Base-by-base conservation (phyloP, 1,140 invertebrate species). In the Augochlora pura region DNA sequence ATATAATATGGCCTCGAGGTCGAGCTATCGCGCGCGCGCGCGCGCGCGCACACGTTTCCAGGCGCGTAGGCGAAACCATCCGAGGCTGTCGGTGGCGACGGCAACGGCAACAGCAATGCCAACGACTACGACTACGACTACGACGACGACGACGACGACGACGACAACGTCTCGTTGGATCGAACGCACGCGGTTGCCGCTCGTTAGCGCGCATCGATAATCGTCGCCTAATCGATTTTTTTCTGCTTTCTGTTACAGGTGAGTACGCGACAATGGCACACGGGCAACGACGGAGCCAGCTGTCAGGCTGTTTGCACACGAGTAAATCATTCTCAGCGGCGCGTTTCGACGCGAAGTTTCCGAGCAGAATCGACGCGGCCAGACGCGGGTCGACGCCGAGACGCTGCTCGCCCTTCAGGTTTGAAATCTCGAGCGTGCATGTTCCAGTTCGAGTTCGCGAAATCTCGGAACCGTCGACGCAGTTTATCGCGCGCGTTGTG, bases 191-290 rank as follows among this genome's bases (percentile, higher is more conserved):
- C 49, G 49, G 49, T 52, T 52, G 49, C 49, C 23, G 38, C 38
- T 39, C 16, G 21, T 42, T 18, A 18, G 6, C 27, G 66, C 64
- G 18, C 60, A 65, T 80, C 63, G 68, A 84, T 76, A 62, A 74
- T 59, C 80, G 63, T 75, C 8, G 14, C 49, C 72, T 78, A 85
- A 82, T 82, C 67, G 78, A 76, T 79, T 62, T 38, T n/a, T 62
- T 85, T 75, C 39, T n/a, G n/a, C 49, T 80, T 81, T 85, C 64
- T 85, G 84, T 85, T 85, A 14, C 84, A 85, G 84, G 83, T 86
- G 83, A 86, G 83, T 86, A 85, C 63, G 2, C 18, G 4, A 67
- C 77, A 32, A 59, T 49, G 68, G 68, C 46, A 49, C 63, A 68
- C 62, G 23, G 18, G 38, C 14, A 42, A 3, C 60, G 9, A 10